A percentile compares a stretch with the other conserved stretches of the same genome.
Conservation (phyloP, 92 coral and sea anemone genomes). For the Pocillopora meandrina region DNA sequence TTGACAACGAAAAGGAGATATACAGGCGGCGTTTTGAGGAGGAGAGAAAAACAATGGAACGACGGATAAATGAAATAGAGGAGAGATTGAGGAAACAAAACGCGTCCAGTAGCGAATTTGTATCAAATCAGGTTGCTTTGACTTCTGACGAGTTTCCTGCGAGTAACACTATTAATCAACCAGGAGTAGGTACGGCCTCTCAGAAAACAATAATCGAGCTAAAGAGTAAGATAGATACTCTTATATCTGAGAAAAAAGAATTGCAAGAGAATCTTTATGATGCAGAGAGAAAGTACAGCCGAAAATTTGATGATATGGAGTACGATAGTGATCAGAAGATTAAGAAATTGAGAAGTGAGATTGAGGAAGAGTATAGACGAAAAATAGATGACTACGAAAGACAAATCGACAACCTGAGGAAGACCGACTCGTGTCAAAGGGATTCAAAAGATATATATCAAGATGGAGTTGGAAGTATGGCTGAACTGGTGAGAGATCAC, state of each 20-base stretch:
- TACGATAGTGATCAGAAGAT: conserved; percentile 47
- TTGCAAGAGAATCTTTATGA: conserved; percentile 47
- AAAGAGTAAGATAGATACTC: conserved; percentile 38
- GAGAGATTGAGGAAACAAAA: conserved; percentile 25
- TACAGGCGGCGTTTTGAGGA: conserved; percentile 59
- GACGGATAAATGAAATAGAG: conserved; percentile 38
- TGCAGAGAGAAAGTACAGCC: conserved; percentile 50
- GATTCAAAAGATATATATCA: not conserved
- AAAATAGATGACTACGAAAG: conserved; percentile 48
- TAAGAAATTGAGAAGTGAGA: conserved; percentile 29
- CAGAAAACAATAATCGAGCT: conserved; percentile 41
- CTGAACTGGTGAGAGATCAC: conserved; percentile 35
- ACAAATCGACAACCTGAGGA: conserved; percentile 21
- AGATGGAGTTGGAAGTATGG: conserved; percentile 6
- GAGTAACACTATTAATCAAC: not conserved
- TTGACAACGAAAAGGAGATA: conserved; percentile 56
- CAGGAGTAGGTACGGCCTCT: not conserved
- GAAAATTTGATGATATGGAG: conserved; percentile 48
- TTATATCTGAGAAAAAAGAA: conserved; percentile 37
- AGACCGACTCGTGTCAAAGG: not conserved
- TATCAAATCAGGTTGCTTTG: not conserved
- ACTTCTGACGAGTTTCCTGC: not conserved
- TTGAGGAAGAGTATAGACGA: conserved; percentile 45
- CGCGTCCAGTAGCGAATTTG: not conserved
- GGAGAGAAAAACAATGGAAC: conserved; percentile 38